phyloP scores from a whole-genome alignment of 2,888 invertebrate genomes.

The Quadroppia sp. region DNA sequence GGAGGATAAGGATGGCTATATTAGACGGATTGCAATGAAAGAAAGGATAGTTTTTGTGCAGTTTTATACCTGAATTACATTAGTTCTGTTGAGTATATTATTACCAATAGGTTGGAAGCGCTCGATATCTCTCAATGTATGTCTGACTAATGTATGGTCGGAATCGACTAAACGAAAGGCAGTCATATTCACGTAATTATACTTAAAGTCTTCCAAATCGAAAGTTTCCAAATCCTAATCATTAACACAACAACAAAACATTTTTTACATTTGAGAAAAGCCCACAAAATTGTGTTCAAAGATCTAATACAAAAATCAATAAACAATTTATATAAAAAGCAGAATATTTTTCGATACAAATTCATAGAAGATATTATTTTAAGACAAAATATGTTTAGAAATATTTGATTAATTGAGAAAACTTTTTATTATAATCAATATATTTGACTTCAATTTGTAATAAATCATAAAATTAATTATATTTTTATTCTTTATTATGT shows the following conservation, averaged over 20 bases:
- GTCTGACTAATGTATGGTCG: slow-evolving; percentile 67
- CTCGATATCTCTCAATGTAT: slow-evolving; percentile 77
- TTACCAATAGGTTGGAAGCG: slow-evolving; percentile 66
- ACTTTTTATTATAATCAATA: too few relatives aligned
- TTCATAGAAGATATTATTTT: too few relatives aligned
- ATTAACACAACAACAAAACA: slow-evolving; percentile 1
- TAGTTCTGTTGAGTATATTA: slow-evolving; percentile 47
- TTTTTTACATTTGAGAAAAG: too few relatives aligned
- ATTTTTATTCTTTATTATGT: slow-evolving; percentile 1
- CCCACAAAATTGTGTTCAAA: too few relatives aligned
- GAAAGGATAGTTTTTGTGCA: background rate
- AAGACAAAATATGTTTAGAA: too few relatives aligned
- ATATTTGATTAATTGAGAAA: too few relatives aligned
- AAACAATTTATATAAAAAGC: too few relatives aligned
- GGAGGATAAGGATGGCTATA: too few relatives aligned
- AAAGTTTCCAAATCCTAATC: slow-evolving; percentile 54
- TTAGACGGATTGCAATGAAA: background rate
- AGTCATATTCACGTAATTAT: slow-evolving; percentile 92
- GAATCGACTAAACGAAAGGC: slow-evolving; percentile 83
- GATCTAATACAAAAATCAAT: too few relatives aligned
- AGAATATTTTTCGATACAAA: too few relatives aligned
- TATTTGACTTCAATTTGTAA: slow-evolving; percentile 1
- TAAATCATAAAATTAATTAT: slow-evolving; percentile 25
- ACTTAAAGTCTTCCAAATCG: slow-evolving; percentile 65
- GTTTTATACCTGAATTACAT: slow-evolving; percentile 48